phyloP scores from a whole-genome alignment of 2,113 vertebrate genomes.

The Calidris pygmaea region DNA sequence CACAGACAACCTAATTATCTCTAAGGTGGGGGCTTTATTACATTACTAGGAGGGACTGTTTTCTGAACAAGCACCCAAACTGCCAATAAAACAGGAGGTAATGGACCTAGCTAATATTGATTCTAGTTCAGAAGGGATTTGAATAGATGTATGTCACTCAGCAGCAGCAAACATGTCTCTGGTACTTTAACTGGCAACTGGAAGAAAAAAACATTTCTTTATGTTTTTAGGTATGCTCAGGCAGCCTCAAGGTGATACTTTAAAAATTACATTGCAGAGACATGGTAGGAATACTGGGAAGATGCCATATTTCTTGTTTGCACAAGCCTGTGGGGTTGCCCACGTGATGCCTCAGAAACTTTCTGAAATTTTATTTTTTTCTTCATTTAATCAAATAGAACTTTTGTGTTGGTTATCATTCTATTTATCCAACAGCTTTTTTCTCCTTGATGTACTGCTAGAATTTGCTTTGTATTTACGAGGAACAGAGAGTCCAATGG shows the following conservation, averaged over 20 bases:
- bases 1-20: constrained; percentile 54
- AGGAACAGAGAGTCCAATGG: background rate
- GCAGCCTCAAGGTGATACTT: background rate
- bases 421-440: background rate
- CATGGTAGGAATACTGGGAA: background rate
- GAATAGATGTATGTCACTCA: constrained; percentile 14
- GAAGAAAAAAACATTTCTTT: background rate
- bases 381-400: background rate
- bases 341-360: background rate
- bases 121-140: constrained; percentile 36
- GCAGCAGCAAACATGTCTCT: background rate
- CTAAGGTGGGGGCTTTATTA: constrained; percentile 53
- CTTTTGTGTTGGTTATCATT: background rate
- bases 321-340: background rate
- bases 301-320: background rate
- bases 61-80: constrained; percentile 52
- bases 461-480: background rate
- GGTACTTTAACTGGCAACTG: background rate
- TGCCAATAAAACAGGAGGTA: constrained; percentile 51
- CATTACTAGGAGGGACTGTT: constrained; percentile 52
- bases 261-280: background rate
- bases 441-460: background rate
- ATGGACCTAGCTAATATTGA: constrained; percentile 51
- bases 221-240: background rate
- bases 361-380: background rate